These are phyloP conservation scores for Drosophila quasianomalipes DNA, from an alignment of 2,888 invertebrate genomes.

Conservation along the genomic window DNA sequence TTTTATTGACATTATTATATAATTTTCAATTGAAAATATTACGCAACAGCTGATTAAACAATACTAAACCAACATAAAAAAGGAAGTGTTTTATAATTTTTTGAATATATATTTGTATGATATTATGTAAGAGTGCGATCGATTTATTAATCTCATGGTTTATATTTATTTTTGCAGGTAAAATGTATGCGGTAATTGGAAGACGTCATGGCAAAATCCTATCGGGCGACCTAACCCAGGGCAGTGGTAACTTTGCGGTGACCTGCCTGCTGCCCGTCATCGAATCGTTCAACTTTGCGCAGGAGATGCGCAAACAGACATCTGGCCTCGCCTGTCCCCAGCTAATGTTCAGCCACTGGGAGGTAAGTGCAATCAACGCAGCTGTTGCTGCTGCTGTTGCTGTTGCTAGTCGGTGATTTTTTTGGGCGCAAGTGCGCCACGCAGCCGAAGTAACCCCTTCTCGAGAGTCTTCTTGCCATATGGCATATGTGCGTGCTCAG, in stretches of 20 bases:
- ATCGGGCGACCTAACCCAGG: constrained; percentile 95
- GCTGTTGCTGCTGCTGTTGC: constrained; percentile 34
- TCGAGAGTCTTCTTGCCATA: constrained; percentile 35
- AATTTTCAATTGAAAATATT: background rate
- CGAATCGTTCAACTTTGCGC: constrained; percentile 98
- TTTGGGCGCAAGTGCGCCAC: constrained; percentile 69
- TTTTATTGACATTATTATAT: background rate
- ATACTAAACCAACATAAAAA: background rate
- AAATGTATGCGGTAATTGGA: constrained; percentile 95
- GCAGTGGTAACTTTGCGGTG: constrained; percentile 95
- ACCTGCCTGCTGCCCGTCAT: constrained; percentile 96
- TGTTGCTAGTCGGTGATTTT: constrained; percentile 44
- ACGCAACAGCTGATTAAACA: background rate
- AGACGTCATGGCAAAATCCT: constrained; percentile 95
- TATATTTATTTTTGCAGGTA: constrained; percentile 87
- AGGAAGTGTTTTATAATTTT: background rate
- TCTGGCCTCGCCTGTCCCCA: constrained; percentile 98
- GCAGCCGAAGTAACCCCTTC: constrained; percentile 37
- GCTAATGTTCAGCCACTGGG: constrained; percentile 98
- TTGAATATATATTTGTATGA: background rate
- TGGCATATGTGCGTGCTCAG: constrained; percentile 56
- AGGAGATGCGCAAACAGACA: constrained; percentile 97
- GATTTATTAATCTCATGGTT: constrained; percentile 4
- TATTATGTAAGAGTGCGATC: background rate
- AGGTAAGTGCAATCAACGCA: constrained; percentile 88